A percentile compares a stretch with the other conserved stretches of the same genome.
Conservation (phyloP, 2,113 vertebrate genomes). For the Peromyscus leucopus region DNA sequence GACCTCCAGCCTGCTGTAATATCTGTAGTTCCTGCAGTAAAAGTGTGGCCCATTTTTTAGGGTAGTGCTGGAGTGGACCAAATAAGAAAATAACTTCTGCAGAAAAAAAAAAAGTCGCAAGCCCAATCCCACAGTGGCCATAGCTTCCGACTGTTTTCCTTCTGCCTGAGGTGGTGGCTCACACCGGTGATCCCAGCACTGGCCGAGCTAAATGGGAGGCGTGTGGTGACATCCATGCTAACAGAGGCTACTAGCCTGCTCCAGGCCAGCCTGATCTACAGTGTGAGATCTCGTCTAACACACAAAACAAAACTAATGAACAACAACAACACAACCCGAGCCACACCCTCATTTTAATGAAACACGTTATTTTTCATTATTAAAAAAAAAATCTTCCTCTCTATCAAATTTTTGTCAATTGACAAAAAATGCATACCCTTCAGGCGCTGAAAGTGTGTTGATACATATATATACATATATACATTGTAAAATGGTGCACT, state of each 20-base stretch:
- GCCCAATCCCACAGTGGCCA: background rate
- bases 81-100: background rate
- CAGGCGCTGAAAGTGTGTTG: background rate
- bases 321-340: background rate
- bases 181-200: too few species aligned
- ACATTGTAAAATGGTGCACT: background rate
- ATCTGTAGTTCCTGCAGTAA: background rate
- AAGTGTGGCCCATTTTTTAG: background rate
- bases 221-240: background rate
- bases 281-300: background rate
- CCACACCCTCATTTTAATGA: background rate
- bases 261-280: background rate
- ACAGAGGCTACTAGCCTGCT: background rate
- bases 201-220: background rate
- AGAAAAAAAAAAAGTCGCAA: background rate
- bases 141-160: background rate
- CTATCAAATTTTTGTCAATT: background rate
- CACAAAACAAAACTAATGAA: background rate
- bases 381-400: background rate
- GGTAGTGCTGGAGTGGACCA: background rate
- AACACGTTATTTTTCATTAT: background rate
- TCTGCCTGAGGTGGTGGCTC: background rate
- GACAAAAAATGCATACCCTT: background rate
- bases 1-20: background rate
- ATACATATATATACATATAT: too few species aligned